Evolutionary conservation across 2,888 invertebrate genomes (phyloP), one percentile per base, ranked within the genome.

Genomic region (Griposia aprilina): DNA sequence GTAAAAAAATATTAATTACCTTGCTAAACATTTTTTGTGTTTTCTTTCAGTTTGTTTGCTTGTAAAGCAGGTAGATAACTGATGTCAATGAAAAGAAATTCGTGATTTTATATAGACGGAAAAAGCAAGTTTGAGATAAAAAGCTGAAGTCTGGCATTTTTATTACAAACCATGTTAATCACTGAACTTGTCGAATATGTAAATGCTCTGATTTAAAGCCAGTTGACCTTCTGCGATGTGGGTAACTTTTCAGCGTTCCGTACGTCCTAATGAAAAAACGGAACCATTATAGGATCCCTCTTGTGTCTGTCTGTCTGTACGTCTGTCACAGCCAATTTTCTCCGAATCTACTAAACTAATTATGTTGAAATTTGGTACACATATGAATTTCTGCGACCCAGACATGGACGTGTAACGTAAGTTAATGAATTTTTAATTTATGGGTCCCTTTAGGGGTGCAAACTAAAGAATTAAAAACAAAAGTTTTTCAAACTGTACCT

Each of bases 151-250:
- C 26, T 59, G 20, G 50, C 5, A 41, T 41, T 41, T 41, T 41
- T 41, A 57, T 63, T 15, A 62, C 59, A 57, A 55, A 71, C 48
- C 66, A 52, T 60, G 66, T 80, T 72, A 50, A 55, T 67, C 20
- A 10, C 55, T 41, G 4, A 62, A 72, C 66, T 57, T 55, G 60
- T 41, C 72, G 57, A n/a, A 67, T 80, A 80, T 73, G 67, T 57
- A 62, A 80, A 41, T 57, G 67, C 74, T 80, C 80, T 80, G 74
- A 81, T 74, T 81, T 63, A 68, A 45, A 52, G 57, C 62, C 10
- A 59, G 62, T 57, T 68, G 81, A 67, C 80, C 81, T 68, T 30
- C 23, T 5, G 62, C 11, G 11, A 62, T 36, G 4, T 50, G 15
- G 17, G 8, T 41, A 17, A 36, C 0, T 67, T 36, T 36, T 36